Evolutionary conservation across 2,888 invertebrate species (phyloP).

Genomic region (Suillia variegata): DNA sequence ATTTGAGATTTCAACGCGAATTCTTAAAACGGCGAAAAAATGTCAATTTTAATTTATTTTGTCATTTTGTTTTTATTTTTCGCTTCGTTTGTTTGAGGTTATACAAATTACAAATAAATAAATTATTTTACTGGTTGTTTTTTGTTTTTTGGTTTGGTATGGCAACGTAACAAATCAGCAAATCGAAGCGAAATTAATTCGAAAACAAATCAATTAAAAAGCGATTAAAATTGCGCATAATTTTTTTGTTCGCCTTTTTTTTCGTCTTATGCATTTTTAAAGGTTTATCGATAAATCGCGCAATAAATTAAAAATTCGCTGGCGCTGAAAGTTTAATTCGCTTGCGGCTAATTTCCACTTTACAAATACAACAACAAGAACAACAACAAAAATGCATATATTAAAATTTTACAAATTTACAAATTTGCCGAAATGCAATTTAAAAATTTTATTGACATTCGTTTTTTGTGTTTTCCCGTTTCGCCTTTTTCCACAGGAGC

Average conservation of each 20-base stretch:
- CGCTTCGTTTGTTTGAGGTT: conserved; percentile 3
- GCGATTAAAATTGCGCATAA: conserved; percentile 27
- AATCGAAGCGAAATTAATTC: neutral
- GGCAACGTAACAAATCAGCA: neutral
- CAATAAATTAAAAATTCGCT: conserved; percentile 3
- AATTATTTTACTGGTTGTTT: no score
- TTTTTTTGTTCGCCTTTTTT: conserved; percentile 1
- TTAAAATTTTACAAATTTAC: no score
- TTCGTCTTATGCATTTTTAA: no score
- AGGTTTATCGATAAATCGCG: no score
- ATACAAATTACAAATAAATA: conserved; percentile 5
- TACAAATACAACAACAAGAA: neutral
- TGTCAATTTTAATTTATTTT: no score
- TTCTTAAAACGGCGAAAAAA: no score
- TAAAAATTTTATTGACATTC: neutral
- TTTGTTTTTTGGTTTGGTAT: no score
- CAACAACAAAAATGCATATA: neutral
- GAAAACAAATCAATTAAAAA: conserved; percentile 33
- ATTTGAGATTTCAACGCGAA: neutral
- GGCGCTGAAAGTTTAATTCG: no score
- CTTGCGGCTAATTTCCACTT: neutral
- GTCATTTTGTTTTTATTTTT: no score
- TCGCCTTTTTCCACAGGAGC: conserved; percentile 71
- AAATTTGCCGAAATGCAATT: no score
- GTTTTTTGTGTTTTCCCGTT: neutral